A percentile compares a stretch with the other conserved stretches of the same genome.
phyloP scores from a whole-genome alignment of 2,113 vertebrate species.

The pig (Sus scrofa) region T2T-Sscrofa CM000824.6:88595501-88596000 shows the following conservation, averaged over 20 bases:
- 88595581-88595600: not conserved
- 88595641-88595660: not conserved
- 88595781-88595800: no score
- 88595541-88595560: not conserved
- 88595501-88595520: not conserved
- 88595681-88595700: rapidly evolving
- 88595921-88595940: slow-evolving; percentile 25
- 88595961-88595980: not conserved
- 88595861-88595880: not conserved
- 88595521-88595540: not conserved
- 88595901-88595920: slow-evolving; percentile 29
- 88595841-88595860: not conserved
- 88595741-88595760: not conserved
- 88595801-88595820: not conserved
- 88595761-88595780: not conserved
- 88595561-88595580: not conserved
- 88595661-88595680: not conserved
- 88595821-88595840: not conserved
- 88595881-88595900: slow-evolving; percentile 10
- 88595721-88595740: not conserved
- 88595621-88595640: not conserved
- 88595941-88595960: not conserved
- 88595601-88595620: not conserved
- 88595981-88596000: not conserved
- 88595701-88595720: not conserved